Evolutionary conservation across 1,140 invertebrate species (phyloP).

Genomic region (Zaprionus camerounensis): DNA sequence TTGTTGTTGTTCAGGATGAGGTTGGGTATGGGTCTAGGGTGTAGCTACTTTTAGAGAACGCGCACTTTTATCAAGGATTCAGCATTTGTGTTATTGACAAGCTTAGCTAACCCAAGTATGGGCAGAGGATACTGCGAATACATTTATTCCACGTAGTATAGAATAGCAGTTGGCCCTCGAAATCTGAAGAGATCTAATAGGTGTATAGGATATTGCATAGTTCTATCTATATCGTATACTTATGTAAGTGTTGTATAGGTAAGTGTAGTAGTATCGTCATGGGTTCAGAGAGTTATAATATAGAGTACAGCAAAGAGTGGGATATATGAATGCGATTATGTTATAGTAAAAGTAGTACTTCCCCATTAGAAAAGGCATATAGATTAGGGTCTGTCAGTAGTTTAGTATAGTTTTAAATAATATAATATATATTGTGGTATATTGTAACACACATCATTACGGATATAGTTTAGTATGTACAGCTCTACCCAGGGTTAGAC

Average conservation of each 20-base stretch:
- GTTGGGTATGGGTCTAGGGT: background rate
- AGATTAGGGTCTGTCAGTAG: background rate
- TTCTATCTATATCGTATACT: background rate
- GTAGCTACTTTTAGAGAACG: background rate
- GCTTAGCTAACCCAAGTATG: slow-evolving; percentile 47
- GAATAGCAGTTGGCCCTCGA: background rate
- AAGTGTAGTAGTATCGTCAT: background rate
- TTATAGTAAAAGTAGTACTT: background rate
- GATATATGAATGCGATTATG: background rate
- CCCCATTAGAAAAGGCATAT: too few relatives aligned
- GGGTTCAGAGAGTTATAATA: background rate
- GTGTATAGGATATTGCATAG: background rate
- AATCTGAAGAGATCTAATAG: background rate
- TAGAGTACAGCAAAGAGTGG: background rate
- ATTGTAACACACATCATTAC: background rate
- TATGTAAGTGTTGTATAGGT: background rate
- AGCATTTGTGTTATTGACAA: slow-evolving; percentile 57
- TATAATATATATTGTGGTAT: background rate
- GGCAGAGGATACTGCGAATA: background rate
- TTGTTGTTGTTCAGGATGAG: background rate
- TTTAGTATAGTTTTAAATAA: background rate
- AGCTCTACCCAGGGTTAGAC: background rate
- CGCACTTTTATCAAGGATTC: slow-evolving; percentile 30
- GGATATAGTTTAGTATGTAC: background rate
- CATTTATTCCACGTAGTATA: background rate